Percentiles rank a stretch among this genome's conserved stretches.
These are phyloP conservation scores for Osmerus eperlanus DNA, from an alignment of 2,113 vertebrate genomes.

Conservation along the genomic window DNA sequence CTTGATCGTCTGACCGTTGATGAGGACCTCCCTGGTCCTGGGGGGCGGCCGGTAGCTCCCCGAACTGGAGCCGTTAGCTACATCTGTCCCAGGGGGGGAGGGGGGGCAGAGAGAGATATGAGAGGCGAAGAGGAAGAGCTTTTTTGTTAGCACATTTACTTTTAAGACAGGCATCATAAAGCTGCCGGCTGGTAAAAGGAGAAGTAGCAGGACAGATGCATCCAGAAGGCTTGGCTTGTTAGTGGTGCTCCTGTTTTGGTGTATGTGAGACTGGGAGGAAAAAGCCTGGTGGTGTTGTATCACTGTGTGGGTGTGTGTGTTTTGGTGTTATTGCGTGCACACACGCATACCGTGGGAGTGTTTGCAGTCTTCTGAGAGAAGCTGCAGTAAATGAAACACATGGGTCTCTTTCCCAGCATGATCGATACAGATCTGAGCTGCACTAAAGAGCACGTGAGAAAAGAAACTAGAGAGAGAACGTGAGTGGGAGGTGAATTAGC, in stretches of 20 bases:
- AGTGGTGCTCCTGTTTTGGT: background rate
- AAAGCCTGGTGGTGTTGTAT: background rate
- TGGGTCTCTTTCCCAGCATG: slow-evolving; percentile 34
- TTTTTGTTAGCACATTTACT: no score
- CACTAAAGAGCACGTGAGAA: slow-evolving; percentile 8
- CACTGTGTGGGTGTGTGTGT: slow-evolving; percentile 13
- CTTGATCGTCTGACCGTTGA: slow-evolving; percentile 96
- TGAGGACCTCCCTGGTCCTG: slow-evolving; percentile 93
- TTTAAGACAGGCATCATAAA: no score
- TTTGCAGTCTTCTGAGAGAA: slow-evolving; percentile 54
- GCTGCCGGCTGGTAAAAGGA: background rate
- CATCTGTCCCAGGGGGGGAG: slow-evolving; percentile 68
- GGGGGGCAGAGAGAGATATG: background rate
- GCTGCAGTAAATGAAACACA: slow-evolving; percentile 30
- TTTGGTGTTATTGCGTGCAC: no score
- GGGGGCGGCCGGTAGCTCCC: slow-evolving; percentile 89
- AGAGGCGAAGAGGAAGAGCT: no score
- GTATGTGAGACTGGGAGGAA: background rate
- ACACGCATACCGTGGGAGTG: slow-evolving; percentile 32
- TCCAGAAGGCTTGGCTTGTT: background rate
- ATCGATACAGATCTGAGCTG: slow-evolving; percentile 25
- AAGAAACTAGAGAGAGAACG: slow-evolving; percentile 15
- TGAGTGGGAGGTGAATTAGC: slow-evolving; percentile 21
- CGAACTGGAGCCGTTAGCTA: slow-evolving; percentile 87
- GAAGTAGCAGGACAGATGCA: background rate